These are phyloP conservation scores for Luperina testacea DNA, from an alignment of 2,888 invertebrate genomes.

Conservation along the genomic window DNA sequence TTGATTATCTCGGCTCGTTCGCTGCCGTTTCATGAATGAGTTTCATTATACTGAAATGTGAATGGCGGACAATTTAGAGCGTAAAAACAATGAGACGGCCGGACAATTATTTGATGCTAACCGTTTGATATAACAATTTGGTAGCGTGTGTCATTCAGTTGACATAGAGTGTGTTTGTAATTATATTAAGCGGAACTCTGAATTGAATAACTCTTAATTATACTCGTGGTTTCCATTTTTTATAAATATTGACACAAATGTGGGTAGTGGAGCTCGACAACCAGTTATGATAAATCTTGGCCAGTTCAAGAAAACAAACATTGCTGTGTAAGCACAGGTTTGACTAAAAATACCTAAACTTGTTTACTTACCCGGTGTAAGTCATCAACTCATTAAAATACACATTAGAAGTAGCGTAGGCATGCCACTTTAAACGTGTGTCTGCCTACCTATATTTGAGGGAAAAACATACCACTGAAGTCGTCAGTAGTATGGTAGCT, in stretches of 20 bases:
- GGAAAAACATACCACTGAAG: slow-evolving; percentile 15
- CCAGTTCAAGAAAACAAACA: slow-evolving; percentile 55
- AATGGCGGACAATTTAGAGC: slow-evolving; percentile 83
- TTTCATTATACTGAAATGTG: slow-evolving; percentile 74
- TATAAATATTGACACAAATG: slow-evolving; percentile 40
- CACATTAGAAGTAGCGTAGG: slow-evolving; percentile 23
- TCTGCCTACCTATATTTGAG: slow-evolving; percentile 6
- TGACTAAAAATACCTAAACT: slow-evolving; percentile 41
- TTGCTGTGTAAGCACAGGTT: slow-evolving; percentile 38
- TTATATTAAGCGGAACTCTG: slow-evolving; percentile 29
- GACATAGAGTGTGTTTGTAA: slow-evolving; percentile 53
- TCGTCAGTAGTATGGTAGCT: not conserved
- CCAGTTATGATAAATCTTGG: slow-evolving; percentile 52
- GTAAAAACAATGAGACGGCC: slow-evolving; percentile 82
- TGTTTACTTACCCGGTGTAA: slow-evolving; percentile 44
- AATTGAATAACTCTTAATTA: slow-evolving; percentile 13
- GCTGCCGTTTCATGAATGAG: slow-evolving; percentile 76
- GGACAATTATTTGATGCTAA: slow-evolving; percentile 74
- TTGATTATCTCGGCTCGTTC: slow-evolving; percentile 72
- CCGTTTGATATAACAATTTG: slow-evolving; percentile 64
- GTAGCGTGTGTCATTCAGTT: slow-evolving; percentile 61
- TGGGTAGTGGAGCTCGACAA: slow-evolving; percentile 33
- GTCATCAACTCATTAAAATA: slow-evolving; percentile 40
- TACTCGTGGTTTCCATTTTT: slow-evolving; percentile 32
- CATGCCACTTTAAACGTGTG: slow-evolving; percentile 43